Evolutionary conservation across 2,888 invertebrate species (phyloP).

Genomic region (Muschampia plurimacula): DNA sequence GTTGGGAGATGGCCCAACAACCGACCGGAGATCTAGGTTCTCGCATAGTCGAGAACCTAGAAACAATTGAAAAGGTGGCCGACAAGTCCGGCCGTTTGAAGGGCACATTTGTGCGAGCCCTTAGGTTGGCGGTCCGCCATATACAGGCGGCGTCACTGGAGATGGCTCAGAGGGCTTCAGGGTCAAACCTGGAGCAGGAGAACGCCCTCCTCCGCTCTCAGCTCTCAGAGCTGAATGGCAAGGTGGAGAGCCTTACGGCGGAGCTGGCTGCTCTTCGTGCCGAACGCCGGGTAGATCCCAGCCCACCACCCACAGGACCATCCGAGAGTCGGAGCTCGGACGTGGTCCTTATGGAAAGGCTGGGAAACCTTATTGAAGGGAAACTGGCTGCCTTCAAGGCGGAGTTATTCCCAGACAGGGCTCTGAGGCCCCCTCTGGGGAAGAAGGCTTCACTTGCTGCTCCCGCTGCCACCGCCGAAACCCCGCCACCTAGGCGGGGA

Average conservation of each 20-base stretch:
- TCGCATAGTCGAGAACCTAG: no score
- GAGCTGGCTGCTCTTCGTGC: neutral
- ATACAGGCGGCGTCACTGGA: neutral
- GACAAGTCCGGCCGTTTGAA: no score
- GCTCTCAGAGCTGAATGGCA: neutral
- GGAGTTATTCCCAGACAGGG: neutral
- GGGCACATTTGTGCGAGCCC: no score
- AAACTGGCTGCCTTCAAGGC: neutral
- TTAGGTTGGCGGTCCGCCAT: no score
- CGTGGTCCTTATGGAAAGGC: no score
- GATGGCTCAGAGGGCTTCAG: neutral
- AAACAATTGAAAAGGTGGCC: no score
- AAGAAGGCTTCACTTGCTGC: neutral
- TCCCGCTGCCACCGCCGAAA: neutral
- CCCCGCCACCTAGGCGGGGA: neutral
- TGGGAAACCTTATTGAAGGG: neutral
- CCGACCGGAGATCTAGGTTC: no score
- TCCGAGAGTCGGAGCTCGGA: no score
- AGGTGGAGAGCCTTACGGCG: neutral
- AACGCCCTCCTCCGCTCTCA: constrained; percentile 2
- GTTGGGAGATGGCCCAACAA: no score
- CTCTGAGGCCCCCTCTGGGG: neutral
- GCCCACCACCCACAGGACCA: constrained; percentile 1
- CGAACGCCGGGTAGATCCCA: neutral
- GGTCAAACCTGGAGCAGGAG: neutral